Evolutionary conservation across 2,888 invertebrate species (phyloP), one percentile per base, ranked within the genome.

Genomic region (Troilus luridus): DNA sequence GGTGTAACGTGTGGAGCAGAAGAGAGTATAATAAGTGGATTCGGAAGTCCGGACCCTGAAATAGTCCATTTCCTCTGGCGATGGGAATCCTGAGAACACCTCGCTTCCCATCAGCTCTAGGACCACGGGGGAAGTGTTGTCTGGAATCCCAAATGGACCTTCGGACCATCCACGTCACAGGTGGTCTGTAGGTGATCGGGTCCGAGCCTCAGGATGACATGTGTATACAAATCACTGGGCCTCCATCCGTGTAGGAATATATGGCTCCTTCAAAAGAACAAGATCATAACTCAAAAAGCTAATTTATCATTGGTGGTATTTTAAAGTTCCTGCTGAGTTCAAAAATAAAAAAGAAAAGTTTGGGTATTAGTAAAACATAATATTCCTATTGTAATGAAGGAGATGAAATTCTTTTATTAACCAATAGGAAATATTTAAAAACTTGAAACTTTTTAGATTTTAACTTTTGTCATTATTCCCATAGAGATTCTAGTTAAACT

Each of bases 51-150:
- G 67, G 64, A 64, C n/a, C 10, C 67, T 67, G 24, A 67, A 67
- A 77, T 27, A 77, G 72, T 77, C 72, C 72, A 77, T 77, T 77
- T 77, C 72, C 72, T 77, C 27, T 41, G 72, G 72, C 24, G 14
- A 14, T 77, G 72, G 2, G 27, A 12, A 21, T n/a, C 67, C 2
- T 77, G 72, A 21, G 72, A 77, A 77, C 27, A 17, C 27, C 12
- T 19, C 41, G 72, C 17, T 77, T 77, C 72, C 72, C 72, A 77
- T 11, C 72, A 19, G 14, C 21, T 12, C 12, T 59, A 6, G 41
- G 24, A 14, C 27, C 11, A 27, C 24, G 3, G 10, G 67, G 72
- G 72, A 41, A 17, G 27, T 27, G n/a, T 27, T 77, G 72, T 41
- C 41, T 19, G 72, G 72, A 77, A 77, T 77, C 72, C 72, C 27